Base-by-base conservation (phyloP, 2,888 invertebrate genomes). In the Malthinus flaveolus region DNA sequence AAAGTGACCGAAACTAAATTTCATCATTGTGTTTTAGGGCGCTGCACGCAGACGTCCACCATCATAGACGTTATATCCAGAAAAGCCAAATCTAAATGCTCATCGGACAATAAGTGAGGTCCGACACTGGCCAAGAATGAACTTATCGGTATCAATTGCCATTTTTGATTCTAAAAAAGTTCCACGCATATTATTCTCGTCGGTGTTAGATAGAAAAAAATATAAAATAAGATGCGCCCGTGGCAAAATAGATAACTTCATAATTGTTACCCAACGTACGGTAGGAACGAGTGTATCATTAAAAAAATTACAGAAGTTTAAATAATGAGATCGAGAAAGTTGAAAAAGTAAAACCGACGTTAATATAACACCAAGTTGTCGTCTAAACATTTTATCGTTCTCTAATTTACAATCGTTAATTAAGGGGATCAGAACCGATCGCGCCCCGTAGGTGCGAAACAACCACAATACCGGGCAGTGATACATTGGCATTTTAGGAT, bases 331-430 rank as follows among this genome's bases (percentile, higher is more conserved):
- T 37, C 7, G 45, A 35, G 54, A 42, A 35, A 49, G 35, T 12
- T 32, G 31, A 47, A 33, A 47, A 49, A 39, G 23, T 63, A 63
- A 62, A 59, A 54, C 49, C 13, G 32, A 56, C 63, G 65, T 63
- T 63, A 65, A 65, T 63, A 63, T 62, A 64, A 65, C 59, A 59
- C 62, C 62, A 60, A 62, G 67, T 69, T 73, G 72, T 70, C 73
- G 67, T 70, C 70, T 63, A 64, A 52, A 63, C 23, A 42, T 61
- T 71, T 70, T 74, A 75, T 75, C 73, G 68, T 70, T 71, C 71
- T 73, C 72, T 75, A 77, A 78, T 78, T 78, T 78, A 78, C 72
- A 69, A 71, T 72, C 75, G 61, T 67, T 78, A 78, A 78, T 78
- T 77, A 73, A 68, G 67, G 74, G 77, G 76, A 77, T 78, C 76